These are phyloP conservation scores for Geopemphigus sp. DNA, from an alignment of 1,140 invertebrate species.

Conservation along the genomic window DNA sequence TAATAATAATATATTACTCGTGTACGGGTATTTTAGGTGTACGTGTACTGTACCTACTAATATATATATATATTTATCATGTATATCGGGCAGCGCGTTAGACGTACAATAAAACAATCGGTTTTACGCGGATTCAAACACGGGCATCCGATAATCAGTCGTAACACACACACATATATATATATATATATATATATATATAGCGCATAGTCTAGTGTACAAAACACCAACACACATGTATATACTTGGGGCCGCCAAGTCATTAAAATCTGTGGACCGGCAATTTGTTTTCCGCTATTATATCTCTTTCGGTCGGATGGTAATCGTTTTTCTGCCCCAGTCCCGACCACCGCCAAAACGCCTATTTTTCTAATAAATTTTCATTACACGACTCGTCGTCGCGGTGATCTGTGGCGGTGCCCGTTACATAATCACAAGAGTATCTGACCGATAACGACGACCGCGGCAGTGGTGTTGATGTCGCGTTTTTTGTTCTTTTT, in stretches of 20 bases:
- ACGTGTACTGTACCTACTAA: background rate
- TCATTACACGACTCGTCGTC: constrained; percentile 6
- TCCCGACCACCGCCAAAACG: background rate
- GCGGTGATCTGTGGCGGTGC: background rate
- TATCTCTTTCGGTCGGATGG: constrained; percentile 40
- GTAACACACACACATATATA: too few relatives aligned
- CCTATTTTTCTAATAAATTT: constrained; percentile 1
- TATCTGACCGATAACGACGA: too few relatives aligned
- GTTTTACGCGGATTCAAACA: background rate
- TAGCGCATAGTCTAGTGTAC: background rate
- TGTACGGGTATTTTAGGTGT: background rate
- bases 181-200: too few relatives aligned
- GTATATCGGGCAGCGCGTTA: too few relatives aligned
- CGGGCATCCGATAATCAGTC: background rate
- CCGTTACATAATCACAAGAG: too few relatives aligned
- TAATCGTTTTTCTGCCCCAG: constrained; percentile 10
- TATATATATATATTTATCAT: too few relatives aligned
- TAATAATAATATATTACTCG: background rate
- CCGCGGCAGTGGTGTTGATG: too few relatives aligned
- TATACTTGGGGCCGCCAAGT: background rate
- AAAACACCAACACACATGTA: background rate
- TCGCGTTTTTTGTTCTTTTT: too few relatives aligned
- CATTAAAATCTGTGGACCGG: constrained; percentile 21
- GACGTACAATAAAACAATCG: constrained; percentile 11
- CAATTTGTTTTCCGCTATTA: constrained; percentile 36